Base-by-base conservation (phyloP, 2,113 vertebrate species). In the Ramphastos sulfuratus region DNA sequence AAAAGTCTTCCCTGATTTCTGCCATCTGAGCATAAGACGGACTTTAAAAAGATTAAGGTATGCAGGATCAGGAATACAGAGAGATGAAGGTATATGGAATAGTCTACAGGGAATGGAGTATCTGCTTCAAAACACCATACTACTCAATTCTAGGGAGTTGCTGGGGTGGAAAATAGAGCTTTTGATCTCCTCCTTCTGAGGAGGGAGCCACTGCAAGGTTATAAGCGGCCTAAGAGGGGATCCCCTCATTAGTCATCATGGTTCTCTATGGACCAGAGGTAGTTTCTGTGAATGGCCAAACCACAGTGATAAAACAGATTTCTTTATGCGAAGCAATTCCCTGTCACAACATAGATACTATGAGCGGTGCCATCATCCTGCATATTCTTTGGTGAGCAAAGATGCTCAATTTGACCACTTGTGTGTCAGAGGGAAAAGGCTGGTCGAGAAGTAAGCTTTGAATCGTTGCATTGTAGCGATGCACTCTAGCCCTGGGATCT, bases 301-400 rank as follows among this genome's bases (percentile, higher is more conserved):
- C 61, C 72, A 92, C 63, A 80, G 73, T 2, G 16, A 60, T 18
- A 63, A 70, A 87, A 65, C 7, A 28, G 11, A 89, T 42, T 85
- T 77, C 70, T 94, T 69, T 39, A 59, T 33, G 42, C 85, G 81
- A 82, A 78, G 50, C 50, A 92, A 89, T 35, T 13, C n/a, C n/a
- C 24, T 66, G 52, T 52, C 54, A 83, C 56, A 83, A 52, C 52
- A 61, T 2, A 87, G 77, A 75, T 61, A 37, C 27, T 44, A 92
- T 58, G 58, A 56, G 33, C 39, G 23, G 27, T n/a, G 24, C 39
- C 82, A 71, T 52, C 82, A 83, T 37, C 33, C 67, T 28, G 63
- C 33, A 15, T 75, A 80, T 66, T 75, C 56, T 56, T 80, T 31
- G 25, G 39, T 39, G 27, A 80, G 54, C 24, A 33, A 66, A 80